Conservation (phyloP, 2,888 invertebrate species). For the Synanthedon myopaeformis region DNA sequence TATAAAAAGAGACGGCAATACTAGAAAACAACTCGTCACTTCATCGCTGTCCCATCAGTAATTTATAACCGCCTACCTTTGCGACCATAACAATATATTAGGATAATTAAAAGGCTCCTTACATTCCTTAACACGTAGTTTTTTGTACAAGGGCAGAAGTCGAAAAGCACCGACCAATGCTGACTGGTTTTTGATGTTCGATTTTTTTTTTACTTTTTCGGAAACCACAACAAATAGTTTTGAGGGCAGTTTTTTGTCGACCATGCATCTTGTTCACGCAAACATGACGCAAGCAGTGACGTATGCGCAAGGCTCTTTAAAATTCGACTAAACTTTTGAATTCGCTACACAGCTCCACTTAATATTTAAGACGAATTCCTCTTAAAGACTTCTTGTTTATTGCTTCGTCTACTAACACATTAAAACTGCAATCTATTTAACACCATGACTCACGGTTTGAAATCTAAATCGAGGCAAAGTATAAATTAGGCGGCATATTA, state of each 20-base stretch:
- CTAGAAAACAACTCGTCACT: constrained; percentile 22
- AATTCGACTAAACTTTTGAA: no score
- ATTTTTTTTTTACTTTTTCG: constrained; percentile 58
- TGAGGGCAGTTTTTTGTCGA: constrained; percentile 59
- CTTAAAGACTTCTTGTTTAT: neutral
- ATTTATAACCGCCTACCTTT: constrained; percentile 63
- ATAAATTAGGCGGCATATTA: constrained; percentile 41
- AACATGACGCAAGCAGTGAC: constrained; percentile 16
- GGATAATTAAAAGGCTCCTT: constrained; percentile 70
- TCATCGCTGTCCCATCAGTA: constrained; percentile 38
- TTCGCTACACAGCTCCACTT: constrained; percentile 2
- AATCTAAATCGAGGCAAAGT: constrained; percentile 23
- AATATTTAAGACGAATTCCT: neutral
- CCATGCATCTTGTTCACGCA: constrained; percentile 53
- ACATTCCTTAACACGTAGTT: constrained; percentile 69
- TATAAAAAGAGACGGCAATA: no score
- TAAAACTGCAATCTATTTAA: neutral
- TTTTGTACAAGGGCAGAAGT: constrained; percentile 60
- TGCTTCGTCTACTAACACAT: neutral
- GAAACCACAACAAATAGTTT: constrained; percentile 66
- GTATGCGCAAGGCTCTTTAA: no score
- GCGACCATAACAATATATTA: constrained; percentile 69
- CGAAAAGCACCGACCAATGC: constrained; percentile 65
- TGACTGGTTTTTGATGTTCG: constrained; percentile 62
- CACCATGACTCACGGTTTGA: constrained; percentile 29